Conservation (phyloP, 2,888 invertebrate species). For the Bembecia ichneumoniformis region DNA sequence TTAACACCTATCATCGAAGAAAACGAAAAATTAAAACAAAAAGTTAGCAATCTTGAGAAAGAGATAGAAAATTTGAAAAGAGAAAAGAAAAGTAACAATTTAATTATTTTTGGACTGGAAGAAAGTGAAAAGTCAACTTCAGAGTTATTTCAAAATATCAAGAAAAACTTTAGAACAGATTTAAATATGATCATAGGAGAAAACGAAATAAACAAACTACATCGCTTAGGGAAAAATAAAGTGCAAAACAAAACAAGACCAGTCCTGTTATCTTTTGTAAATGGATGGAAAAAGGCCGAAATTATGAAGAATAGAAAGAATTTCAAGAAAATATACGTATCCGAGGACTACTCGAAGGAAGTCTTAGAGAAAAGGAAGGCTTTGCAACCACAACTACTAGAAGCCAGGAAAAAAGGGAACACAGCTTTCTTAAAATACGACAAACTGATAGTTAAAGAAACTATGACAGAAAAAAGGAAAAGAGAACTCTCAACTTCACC, state of each 20-base stretch:
- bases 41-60: constrained; percentile 11
- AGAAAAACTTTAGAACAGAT: too few relatives aligned
- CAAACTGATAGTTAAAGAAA: constrained; percentile 15
- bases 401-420: constrained; percentile 16
- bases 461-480: too few relatives aligned
- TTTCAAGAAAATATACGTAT: constrained; percentile 12
- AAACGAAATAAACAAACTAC: too few relatives aligned
- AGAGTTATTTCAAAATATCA: too few relatives aligned
- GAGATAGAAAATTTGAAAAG: constrained; percentile 15
- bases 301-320: constrained; percentile 17
- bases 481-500: constrained; percentile 10
- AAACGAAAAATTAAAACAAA: constrained; percentile 4
- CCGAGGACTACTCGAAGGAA: constrained; percentile 19
- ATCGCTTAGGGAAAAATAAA: too few relatives aligned
- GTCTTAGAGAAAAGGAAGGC: constrained; percentile 14
- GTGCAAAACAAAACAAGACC: too few relatives aligned
- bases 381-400: constrained; percentile 10
- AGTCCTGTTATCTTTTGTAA: too few relatives aligned
- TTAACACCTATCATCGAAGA: too few relatives aligned
- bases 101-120: constrained; percentile 13
- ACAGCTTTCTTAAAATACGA: constrained; percentile 16
- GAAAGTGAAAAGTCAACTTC: constrained; percentile 13
- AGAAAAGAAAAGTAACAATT: constrained; percentile 12
- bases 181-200: too few relatives aligned
- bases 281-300: too few relatives aligned